Evolutionary conservation across 2,888 invertebrate genomes (phyloP).

Genomic region (Phlogophora meticulosa): DNA sequence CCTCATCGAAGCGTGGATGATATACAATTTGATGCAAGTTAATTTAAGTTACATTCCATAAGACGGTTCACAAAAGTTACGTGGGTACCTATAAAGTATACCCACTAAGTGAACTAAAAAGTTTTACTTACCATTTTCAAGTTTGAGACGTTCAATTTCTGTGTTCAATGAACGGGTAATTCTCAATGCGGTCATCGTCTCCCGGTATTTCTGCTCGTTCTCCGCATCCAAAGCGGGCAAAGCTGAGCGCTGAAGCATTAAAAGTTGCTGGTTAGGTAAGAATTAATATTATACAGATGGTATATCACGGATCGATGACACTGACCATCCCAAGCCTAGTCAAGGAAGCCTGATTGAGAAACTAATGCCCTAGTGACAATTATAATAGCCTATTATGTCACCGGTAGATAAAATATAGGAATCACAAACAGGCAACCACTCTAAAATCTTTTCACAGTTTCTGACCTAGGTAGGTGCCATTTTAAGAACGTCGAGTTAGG

Average conservation of each 20-base stretch:
- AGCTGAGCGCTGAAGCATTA: conserved; percentile 71
- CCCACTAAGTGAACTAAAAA: too few relatives aligned
- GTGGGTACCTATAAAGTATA: too few relatives aligned
- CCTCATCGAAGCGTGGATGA: neutral
- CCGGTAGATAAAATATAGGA: neutral
- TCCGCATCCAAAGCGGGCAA: conserved; percentile 80
- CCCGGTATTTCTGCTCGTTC: conserved; percentile 78
- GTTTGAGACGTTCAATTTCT: conserved; percentile 64
- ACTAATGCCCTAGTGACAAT: neutral
- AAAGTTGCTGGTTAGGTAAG: neutral
- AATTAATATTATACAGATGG: neutral
- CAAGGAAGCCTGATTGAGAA: neutral
- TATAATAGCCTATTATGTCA: neutral
- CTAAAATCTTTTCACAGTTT: too few relatives aligned
- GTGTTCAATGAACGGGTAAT: conserved; percentile 75
- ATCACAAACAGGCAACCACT: too few relatives aligned
- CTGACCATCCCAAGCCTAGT: neutral
- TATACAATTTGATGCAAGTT: neutral
- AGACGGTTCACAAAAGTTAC: too few relatives aligned
- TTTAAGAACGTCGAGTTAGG: too few relatives aligned
- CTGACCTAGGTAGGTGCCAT: too few relatives aligned
- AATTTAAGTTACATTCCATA: neutral
- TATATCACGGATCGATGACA: neutral
- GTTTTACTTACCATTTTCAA: conserved; percentile 58
- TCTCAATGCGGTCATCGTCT: conserved; percentile 74